Evolutionary conservation across 2,113 vertebrate species (phyloP), one percentile per base, ranked within the genome.

Genomic region (Philantomba maxwellii): DNA sequence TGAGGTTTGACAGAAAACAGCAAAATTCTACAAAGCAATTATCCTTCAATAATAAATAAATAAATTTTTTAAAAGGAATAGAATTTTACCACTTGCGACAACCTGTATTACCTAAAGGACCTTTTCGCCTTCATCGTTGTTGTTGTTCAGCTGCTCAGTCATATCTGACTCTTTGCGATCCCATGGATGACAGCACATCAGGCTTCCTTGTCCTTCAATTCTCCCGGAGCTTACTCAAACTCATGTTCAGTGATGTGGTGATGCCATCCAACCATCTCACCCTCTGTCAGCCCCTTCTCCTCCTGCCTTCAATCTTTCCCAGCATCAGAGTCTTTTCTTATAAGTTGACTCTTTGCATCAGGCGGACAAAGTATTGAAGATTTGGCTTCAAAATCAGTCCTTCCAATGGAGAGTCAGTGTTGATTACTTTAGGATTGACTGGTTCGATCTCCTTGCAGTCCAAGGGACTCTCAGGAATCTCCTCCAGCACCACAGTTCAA

Each of bases 81-180:
- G n/a, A 36, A 36, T 36, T 36, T 11, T 36, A 36, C 17, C n/a
- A 36, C 36, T 36, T 21, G 64, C 5, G 9, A 66, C 64, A 66
- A 36, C 17, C 5, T 21, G 17, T 36, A 21, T 36, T 12, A 70
- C n/a, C n/a, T 70, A 36, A 36, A 36, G 17, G 17, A 70, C 64
- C 17, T 70, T 66, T 36, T 19, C 1, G 0, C 33, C 9, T 1
- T 2, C 2, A 0, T 70, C 0, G 0, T 5, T 21, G 33, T 36
- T n/a, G 15, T 2, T 36, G n/a, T 36, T 36, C 17, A 70, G n/a
- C 17, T 0, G 0, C n/a, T 70, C 64, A 70, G 17, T 70, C 64
- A 5, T 1, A 9, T 36, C n/a, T 2, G 5, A 3, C 64, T 70
- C 17, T n/a, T 19, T 36, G n/a, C 0, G 0, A 36, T 19, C n/a